Evolutionary conservation across 2,888 invertebrate species (phyloP).

Genomic region (Lasioglossum calceatum): DNA sequence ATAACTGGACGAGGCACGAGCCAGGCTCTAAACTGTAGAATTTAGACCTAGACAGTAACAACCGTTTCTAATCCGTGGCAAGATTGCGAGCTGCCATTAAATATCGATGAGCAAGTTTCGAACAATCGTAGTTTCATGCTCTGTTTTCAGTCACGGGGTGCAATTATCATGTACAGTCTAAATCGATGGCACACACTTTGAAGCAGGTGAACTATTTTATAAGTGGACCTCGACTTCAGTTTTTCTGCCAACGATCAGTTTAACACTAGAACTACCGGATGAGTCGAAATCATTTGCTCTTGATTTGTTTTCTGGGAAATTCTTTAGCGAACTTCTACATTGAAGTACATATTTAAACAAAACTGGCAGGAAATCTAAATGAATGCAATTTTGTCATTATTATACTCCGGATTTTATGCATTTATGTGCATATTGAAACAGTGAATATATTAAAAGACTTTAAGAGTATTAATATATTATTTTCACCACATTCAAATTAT

Average conservation of each 20-base stretch:
- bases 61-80: slow-evolving; percentile 45
- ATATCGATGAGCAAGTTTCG: slow-evolving; percentile 12
- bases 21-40: not conserved
- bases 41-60: slow-evolving; percentile 10
- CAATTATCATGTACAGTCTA: not conserved
- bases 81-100: not conserved
- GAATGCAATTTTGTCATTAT: too few species aligned
- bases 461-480: too few species aligned
- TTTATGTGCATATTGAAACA: too few species aligned
- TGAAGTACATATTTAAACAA: too few species aligned
- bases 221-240: not conserved
- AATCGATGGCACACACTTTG: not conserved
- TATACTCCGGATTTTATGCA: too few species aligned
- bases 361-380: too few species aligned
- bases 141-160: slow-evolving; percentile 20
- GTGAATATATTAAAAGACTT: too few species aligned
- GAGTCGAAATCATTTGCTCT: too few species aligned
- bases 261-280: too few species aligned
- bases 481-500: too few species aligned
- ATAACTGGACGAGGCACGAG: slow-evolving; percentile 32
- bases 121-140: slow-evolving; percentile 21
- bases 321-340: too few species aligned
- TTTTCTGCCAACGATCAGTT: not conserved
- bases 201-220: not conserved
- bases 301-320: too few species aligned